These are phyloP conservation scores for Fregetta grallaria DNA, from an alignment of 2,113 vertebrate genomes.

Conservation along the genomic window DNA sequence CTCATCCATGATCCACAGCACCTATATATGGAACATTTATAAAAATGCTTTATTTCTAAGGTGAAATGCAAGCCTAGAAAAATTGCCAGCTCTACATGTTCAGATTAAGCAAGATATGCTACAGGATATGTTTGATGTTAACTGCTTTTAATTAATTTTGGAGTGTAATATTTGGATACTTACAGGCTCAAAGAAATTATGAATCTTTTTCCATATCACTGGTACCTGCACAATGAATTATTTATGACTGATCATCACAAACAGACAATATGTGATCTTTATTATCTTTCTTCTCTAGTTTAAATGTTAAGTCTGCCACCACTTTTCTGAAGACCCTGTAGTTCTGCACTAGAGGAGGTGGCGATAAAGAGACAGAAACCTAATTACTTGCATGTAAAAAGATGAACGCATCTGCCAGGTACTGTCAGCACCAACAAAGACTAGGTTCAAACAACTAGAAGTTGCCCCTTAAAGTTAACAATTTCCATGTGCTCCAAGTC, in stretches of 20 bases:
- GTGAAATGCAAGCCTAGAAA: not conserved
- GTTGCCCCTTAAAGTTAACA: not conserved
- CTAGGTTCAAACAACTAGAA: not conserved
- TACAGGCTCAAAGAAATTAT: not conserved
- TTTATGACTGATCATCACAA: not conserved
- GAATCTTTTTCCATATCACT: not conserved
- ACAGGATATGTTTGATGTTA: not conserved
- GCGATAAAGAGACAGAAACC: not conserved
- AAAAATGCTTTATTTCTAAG: not conserved
- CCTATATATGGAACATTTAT: not conserved
- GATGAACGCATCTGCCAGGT: not conserved
- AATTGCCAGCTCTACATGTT: not conserved
- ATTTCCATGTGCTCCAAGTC: not conserved
- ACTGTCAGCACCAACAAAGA: not conserved
- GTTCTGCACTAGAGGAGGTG: not conserved
- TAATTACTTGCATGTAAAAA: not conserved
- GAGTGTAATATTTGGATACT: not conserved
- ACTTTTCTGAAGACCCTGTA: not conserved
- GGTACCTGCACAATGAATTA: not conserved
- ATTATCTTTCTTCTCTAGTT: not conserved
- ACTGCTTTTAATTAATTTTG: not conserved
- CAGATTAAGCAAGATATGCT: not conserved
- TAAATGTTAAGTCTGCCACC: not conserved
- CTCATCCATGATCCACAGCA: not conserved
- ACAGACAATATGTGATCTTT: not conserved